These are phyloP conservation scores for Aromia moschata DNA, from an alignment of 2,888 invertebrate genomes.

Conservation along the genomic window DNA sequence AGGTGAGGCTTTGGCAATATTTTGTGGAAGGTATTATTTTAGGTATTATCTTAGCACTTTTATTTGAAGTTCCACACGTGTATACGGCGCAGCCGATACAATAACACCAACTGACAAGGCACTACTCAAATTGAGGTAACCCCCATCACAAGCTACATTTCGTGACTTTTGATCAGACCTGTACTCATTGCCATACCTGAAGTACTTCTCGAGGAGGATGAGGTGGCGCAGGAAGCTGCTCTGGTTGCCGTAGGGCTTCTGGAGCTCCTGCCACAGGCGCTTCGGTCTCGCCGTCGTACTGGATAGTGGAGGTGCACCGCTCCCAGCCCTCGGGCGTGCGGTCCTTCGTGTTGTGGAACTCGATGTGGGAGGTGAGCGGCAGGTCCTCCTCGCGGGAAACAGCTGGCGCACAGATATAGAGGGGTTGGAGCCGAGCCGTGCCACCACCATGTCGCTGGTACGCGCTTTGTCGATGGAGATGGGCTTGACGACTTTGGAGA, in stretches of 20 bases:
- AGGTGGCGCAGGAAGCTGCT: conserved; percentile 85
- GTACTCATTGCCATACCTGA: no score
- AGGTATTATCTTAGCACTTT: no score
- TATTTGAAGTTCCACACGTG: no score
- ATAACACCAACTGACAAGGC: no score
- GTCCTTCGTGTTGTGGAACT: conserved; percentile 76
- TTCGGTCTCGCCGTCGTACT: conserved; percentile 86
- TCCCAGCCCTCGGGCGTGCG: conserved; percentile 88
- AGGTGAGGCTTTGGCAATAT: no score
- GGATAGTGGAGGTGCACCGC: conserved; percentile 79
- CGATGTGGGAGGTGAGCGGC: conserved; percentile 78
- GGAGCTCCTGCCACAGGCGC: conserved; percentile 81
- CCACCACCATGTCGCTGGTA: conserved; percentile 68
- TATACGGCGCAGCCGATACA: no score
- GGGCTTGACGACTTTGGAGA: conserved; percentile 36
- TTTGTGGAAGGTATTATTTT: no score
- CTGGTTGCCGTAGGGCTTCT: conserved; percentile 87
- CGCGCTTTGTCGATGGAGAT: conserved; percentile 57
- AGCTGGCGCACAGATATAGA: conserved; percentile 84
- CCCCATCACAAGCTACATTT: no score
- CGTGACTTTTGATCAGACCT: no score
- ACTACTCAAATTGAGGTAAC: no score
- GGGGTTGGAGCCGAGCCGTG: conserved; percentile 77
- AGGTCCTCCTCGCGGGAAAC: conserved; percentile 85
- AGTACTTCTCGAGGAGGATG: conserved; percentile 84